Percentiles rank a stretch among this genome's conserved stretches.
Evolutionary conservation across 2,888 invertebrate species (phyloP).

Genomic region (Dioctria rufipes): DNA sequence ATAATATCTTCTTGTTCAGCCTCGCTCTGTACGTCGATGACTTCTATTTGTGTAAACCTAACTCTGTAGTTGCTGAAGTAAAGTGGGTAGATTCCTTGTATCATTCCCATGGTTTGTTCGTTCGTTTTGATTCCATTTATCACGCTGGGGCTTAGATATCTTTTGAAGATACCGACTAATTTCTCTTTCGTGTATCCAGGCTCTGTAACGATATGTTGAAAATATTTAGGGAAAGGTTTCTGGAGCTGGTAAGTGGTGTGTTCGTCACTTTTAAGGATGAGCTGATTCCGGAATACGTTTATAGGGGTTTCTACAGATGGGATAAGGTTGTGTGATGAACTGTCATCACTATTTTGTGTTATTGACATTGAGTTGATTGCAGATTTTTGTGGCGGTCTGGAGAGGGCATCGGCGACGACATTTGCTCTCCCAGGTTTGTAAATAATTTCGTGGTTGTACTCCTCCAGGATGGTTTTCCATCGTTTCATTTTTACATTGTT

Average conservation of each 20-base stretch:
- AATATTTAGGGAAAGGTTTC: no score
- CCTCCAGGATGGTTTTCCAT: constrained; percentile 57
- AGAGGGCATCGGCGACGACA: constrained; percentile 55
- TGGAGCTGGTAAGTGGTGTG: no score
- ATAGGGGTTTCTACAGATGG: no score
- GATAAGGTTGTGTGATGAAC: no score
- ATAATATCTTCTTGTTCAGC: constrained; percentile 32
- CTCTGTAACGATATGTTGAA: no score
- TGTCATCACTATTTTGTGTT: no score
- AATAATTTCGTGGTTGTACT: constrained; percentile 53
- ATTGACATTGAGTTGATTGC: constrained; percentile 39
- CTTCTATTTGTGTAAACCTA: constrained; percentile 28
- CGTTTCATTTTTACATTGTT: constrained; percentile 55
- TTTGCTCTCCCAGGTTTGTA: constrained; percentile 55
- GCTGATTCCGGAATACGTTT: no score
- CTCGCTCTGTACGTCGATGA: constrained; percentile 17
- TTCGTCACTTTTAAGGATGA: no score
- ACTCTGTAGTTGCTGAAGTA: constrained; percentile 33
- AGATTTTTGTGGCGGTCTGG: constrained; percentile 40
- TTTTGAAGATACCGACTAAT: no score
- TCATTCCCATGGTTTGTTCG: no score
- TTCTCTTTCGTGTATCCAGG: no score
- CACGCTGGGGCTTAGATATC: no score
- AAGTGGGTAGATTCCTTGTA: constrained; percentile 28
- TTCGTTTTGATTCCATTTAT: background rate